Percentiles rank a stretch among this genome's conserved stretches.
These are phyloP conservation scores for Listronotus bonariensis DNA, from an alignment of 1,140 invertebrate genomes.

Conservation along the genomic window DNA sequence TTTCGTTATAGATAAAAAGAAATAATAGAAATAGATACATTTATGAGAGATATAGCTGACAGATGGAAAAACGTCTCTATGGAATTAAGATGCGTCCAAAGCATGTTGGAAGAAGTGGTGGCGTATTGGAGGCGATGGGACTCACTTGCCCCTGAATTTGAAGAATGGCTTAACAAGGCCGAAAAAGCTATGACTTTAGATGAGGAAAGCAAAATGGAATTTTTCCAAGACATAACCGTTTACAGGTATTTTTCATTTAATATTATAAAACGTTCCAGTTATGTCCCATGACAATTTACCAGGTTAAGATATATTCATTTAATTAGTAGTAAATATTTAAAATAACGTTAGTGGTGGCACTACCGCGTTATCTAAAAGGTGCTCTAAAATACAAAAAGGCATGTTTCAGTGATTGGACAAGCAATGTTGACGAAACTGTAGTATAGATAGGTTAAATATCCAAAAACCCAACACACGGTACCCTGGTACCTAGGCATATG, in stretches of 20 bases:
- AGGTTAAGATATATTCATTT: too few relatives aligned
- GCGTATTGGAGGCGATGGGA: slow-evolving; percentile 88
- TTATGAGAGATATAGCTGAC: slow-evolving; percentile 83
- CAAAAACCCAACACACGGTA: too few relatives aligned
- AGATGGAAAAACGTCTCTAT: slow-evolving; percentile 89
- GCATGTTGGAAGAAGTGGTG: slow-evolving; percentile 86
- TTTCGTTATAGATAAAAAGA: slow-evolving; percentile 69
- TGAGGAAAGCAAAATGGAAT: slow-evolving; percentile 86
- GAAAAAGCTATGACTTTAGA: slow-evolving; percentile 74
- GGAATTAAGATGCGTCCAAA: slow-evolving; percentile 86
- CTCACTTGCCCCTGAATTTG: slow-evolving; percentile 71
- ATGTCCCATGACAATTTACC: too few relatives aligned
- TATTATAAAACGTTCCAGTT: too few relatives aligned
- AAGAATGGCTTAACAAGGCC: slow-evolving; percentile 79
- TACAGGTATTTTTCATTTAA: slow-evolving; percentile 64
- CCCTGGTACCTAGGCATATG: too few relatives aligned
- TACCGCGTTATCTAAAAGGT: too few relatives aligned
- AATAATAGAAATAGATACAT: slow-evolving; percentile 76
- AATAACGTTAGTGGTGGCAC: too few relatives aligned
- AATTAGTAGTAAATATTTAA: too few relatives aligned
- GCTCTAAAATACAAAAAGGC: too few relatives aligned
- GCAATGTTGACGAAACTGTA: too few relatives aligned
- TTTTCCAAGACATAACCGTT: slow-evolving; percentile 85
- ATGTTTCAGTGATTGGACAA: too few relatives aligned
- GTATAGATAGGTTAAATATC: too few relatives aligned